phyloP scores from a whole-genome alignment of 1,140 invertebrate genomes.

The Drosophila hydei region DNA sequence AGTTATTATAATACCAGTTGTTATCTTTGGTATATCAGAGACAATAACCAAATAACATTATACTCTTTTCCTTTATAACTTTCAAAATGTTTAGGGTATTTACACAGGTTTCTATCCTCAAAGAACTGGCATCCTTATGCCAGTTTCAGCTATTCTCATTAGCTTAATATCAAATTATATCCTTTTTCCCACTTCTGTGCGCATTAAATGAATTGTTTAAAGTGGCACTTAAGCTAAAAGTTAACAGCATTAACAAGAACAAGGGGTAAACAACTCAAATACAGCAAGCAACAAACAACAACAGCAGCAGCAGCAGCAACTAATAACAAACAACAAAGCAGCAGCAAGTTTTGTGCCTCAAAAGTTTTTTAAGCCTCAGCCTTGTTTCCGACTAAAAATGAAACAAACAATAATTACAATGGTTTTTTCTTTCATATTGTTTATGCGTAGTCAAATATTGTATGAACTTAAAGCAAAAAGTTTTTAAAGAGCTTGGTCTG shows the following conservation, averaged over 20 bases:
- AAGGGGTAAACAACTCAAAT: constrained; percentile 40
- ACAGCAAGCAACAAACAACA: constrained; percentile 44
- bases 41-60: no score
- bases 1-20: no score
- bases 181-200: neutral
- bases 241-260: constrained; percentile 65
- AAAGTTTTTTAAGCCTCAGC: constrained; percentile 26
- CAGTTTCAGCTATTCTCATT: constrained; percentile 31
- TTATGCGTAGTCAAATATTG: constrained; percentile 33
- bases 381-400: constrained; percentile 22
- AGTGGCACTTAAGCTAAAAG: constrained; percentile 72
- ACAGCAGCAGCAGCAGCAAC: constrained; percentile 14
- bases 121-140: neutral
- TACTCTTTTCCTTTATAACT: no score
- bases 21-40: no score
- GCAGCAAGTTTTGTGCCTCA: constrained; percentile 22
- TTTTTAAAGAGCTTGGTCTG: constrained; percentile 17
- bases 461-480: constrained; percentile 56
- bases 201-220: constrained; percentile 63
- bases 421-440: constrained; percentile 31
- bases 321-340: constrained; percentile 33
- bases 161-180: constrained; percentile 8
- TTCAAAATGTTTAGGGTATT: neutral
- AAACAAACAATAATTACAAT: constrained; percentile 71
- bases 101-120: neutral